Evolutionary conservation across 2,888 invertebrate species (phyloP).

Genomic region (Lymantria monacha): DNA sequence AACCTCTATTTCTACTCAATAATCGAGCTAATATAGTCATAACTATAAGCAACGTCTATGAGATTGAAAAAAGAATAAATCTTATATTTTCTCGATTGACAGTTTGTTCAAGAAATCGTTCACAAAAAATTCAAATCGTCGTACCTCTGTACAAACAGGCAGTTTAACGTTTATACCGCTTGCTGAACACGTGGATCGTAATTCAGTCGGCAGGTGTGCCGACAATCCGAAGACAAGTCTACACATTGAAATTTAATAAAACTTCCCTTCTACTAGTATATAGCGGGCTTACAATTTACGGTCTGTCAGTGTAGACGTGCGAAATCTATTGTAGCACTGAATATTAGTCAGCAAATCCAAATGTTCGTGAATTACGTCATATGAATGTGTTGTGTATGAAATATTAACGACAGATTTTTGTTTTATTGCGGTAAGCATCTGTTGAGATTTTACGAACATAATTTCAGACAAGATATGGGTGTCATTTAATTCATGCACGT

Average conservation of each 20-base stretch:
- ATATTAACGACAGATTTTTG: slow-evolving; percentile 6
- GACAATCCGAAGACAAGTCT: slow-evolving; percentile 61
- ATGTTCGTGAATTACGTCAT: slow-evolving; percentile 16
- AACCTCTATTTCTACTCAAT: too few relatives aligned
- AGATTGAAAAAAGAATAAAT: too few relatives aligned
- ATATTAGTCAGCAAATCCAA: slow-evolving; percentile 18
- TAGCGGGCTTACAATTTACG: slow-evolving; percentile 33
- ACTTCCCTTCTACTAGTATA: slow-evolving; percentile 38
- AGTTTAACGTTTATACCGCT: slow-evolving; percentile 42
- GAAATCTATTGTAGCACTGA: slow-evolving; percentile 28
- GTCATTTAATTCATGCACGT: too few relatives aligned
- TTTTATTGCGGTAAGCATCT: neutral
- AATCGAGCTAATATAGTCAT: too few relatives aligned
- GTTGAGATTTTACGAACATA: too few relatives aligned
- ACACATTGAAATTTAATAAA: slow-evolving; percentile 71
- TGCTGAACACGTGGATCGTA: slow-evolving; percentile 59
- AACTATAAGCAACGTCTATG: too few relatives aligned
- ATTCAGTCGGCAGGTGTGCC: slow-evolving; percentile 69
- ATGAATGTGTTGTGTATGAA: slow-evolving; percentile 7
- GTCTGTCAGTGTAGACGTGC: slow-evolving; percentile 25
- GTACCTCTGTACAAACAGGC: slow-evolving; percentile 16
- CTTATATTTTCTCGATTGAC: neutral
- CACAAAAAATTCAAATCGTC: neutral
- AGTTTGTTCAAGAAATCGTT: neutral
- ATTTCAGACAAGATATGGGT: too few relatives aligned